These are phyloP conservation scores for Notarius quadriscutis DNA, from an alignment of 2,113 vertebrate species.

Conservation along the genomic window DNA sequence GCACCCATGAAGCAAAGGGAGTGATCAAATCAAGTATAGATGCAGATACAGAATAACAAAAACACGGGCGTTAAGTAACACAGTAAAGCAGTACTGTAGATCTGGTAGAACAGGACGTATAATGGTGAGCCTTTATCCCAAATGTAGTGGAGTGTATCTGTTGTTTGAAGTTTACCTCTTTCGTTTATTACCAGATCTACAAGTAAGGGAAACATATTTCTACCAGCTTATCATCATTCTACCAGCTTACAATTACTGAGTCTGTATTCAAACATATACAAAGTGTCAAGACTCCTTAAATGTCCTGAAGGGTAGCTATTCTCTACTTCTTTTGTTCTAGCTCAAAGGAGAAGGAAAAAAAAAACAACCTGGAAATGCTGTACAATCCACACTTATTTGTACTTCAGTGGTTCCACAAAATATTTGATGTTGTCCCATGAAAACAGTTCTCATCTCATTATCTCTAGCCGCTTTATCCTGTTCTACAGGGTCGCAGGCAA, in stretches of 20 bases:
- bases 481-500: too few species aligned
- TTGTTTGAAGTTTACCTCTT: not conserved
- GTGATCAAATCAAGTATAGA: too few species aligned
- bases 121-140: not conserved
- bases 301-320: not conserved
- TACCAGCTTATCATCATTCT: not conserved
- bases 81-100: not conserved
- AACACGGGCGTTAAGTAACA: not conserved
- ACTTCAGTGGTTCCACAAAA: not conserved
- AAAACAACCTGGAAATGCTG: not conserved
- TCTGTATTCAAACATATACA: not conserved
- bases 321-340: not conserved
- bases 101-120: not conserved
- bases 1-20: too few species aligned
- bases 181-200: not conserved
- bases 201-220: not conserved
- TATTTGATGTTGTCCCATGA: not conserved
- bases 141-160: not conserved
- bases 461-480: too few species aligned
- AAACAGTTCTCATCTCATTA: too few species aligned
- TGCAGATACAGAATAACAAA: too few species aligned
- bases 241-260: not conserved
- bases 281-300: not conserved
- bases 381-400: not conserved
- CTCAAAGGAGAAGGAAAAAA: not conserved